Percentiles rank a stretch among this genome's conserved stretches.
phyloP scores from a whole-genome alignment of 2,797 vertebrate species.

The Halcyon badia region DNA sequence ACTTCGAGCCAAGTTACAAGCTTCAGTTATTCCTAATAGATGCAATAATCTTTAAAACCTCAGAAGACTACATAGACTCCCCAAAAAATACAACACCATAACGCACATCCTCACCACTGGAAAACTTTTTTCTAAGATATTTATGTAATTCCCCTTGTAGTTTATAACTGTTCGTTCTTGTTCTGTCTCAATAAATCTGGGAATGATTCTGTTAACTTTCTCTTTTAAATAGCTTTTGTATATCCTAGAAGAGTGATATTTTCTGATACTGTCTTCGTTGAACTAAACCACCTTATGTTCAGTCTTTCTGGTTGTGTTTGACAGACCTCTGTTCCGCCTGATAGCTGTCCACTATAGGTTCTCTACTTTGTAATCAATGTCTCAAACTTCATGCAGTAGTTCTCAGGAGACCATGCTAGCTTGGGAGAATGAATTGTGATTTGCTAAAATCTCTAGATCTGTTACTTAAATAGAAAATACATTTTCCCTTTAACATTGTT shows the following conservation, averaged over 20 bases:
- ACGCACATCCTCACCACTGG: not conserved
- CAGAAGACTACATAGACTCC: not conserved
- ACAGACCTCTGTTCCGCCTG: not conserved
- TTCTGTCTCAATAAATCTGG: not conserved
- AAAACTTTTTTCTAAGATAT: not conserved
- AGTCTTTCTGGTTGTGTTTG: not conserved
- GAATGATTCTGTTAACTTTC: not conserved
- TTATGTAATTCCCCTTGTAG: not conserved
- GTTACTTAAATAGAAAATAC: not conserved
- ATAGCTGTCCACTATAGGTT: not conserved
- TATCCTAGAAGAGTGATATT: not conserved
- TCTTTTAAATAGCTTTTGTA: not conserved
- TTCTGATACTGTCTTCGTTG: not conserved
- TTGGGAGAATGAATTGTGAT: not conserved
- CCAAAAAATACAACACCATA: not conserved
- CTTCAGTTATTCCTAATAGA: not conserved
- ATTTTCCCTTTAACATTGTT: not conserved
- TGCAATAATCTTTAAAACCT: not conserved
- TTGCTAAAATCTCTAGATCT: not conserved
- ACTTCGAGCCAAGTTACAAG: not conserved
- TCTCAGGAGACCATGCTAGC: not conserved
- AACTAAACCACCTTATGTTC: not conserved
- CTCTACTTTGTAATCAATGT: not conserved
- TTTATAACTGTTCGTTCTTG: not conserved
- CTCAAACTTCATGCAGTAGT: not conserved